Percentiles rank a stretch among this genome's conserved stretches.
These are phyloP conservation scores for Sylvia atricapilla DNA, from an alignment of 2,113 vertebrate genomes.

Conservation along the genomic window DNA sequence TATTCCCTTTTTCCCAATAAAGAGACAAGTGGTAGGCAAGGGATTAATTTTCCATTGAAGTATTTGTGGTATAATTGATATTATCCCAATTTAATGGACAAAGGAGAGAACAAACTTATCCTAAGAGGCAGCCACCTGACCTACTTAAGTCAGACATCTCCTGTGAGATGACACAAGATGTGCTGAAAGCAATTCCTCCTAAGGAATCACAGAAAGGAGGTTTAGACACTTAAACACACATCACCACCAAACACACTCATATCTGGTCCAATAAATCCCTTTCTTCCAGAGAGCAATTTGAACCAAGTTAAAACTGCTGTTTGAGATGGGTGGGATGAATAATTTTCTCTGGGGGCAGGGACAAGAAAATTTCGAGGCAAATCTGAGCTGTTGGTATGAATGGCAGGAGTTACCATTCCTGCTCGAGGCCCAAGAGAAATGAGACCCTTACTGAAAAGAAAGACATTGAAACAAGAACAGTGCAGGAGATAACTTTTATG, in stretches of 20 bases:
- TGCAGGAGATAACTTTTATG: background rate
- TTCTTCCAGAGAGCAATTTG: background rate
- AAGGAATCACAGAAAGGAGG: background rate
- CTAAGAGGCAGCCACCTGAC: background rate
- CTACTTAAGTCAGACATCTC: background rate
- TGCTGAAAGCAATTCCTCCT: background rate
- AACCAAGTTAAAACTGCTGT: background rate
- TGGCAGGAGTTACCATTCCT: background rate
- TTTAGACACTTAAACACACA: too few species aligned
- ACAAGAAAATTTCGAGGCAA: background rate
- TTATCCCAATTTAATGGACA: background rate
- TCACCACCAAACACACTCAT: background rate
- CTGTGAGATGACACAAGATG: background rate
- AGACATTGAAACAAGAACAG: background rate
- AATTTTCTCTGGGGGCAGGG: background rate
- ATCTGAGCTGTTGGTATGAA: background rate
- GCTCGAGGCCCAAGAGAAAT: background rate
- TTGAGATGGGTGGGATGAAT: background rate
- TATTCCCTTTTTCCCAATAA: background rate
- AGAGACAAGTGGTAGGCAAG: background rate
- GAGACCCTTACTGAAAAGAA: background rate
- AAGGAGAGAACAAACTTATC: background rate
- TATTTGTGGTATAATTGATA: background rate
- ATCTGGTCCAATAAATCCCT: background rate
- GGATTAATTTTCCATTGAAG: background rate